Conservation (phyloP, 2,113 vertebrate genomes). For the Pygoscelis adeliae region DNA sequence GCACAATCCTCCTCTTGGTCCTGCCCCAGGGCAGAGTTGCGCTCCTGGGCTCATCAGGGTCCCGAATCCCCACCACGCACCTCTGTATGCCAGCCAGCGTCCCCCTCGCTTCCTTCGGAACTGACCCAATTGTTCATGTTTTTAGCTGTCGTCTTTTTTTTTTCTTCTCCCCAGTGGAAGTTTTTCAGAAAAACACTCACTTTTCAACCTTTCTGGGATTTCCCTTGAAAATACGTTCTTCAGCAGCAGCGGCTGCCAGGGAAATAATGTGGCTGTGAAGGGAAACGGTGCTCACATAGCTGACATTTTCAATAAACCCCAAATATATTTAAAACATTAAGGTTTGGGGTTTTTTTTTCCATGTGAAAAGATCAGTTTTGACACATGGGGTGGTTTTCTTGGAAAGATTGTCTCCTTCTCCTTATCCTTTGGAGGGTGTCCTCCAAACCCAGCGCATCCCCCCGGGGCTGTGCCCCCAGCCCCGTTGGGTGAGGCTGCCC, state of each 20-base stretch:
- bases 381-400: neutral
- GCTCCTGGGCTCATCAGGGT: neutral
- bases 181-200: neutral
- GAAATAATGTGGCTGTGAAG: neutral
- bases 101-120: neutral
- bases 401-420: neutral
- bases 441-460: neutral
- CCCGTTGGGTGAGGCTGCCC: neutral
- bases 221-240: neutral
- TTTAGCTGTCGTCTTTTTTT: neutral
- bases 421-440: neutral
- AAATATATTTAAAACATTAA: neutral
- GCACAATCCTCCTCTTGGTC: neutral
- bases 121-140: neutral
- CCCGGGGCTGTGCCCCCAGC: neutral
- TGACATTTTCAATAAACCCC: neutral
- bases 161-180: neutral
- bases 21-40: neutral
- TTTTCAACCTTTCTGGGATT: neutral
- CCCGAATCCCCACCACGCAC: neutral
- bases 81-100: neutral
- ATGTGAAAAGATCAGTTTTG: neutral
- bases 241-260: neutral
- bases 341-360: rapidly evolving
- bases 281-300: neutral